Evolutionary conservation across 2,797 vertebrate species (phyloP).

Genomic region (Typhlichthys subterraneus): DNA sequence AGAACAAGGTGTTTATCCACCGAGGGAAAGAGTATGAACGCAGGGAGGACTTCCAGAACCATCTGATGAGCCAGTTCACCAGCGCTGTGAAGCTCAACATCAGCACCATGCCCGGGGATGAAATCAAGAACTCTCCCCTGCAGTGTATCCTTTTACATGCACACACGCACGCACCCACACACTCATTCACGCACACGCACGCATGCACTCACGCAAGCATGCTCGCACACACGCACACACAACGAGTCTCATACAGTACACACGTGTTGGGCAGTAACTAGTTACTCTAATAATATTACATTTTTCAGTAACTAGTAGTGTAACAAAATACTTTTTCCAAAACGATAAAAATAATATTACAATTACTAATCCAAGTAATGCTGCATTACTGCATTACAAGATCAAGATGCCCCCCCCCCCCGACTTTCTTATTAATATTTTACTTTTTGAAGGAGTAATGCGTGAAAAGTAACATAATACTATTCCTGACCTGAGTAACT

Average conservation of each 20-base stretch:
- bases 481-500: too few relatives aligned
- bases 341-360: too few relatives aligned
- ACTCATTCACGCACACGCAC: background rate
- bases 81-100: conserved; percentile 91
- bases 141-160: conserved; percentile 91
- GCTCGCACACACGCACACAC: background rate
- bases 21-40: conserved; percentile 97
- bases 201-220: background rate
- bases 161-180: conserved; percentile 6
- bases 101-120: conserved; percentile 87
- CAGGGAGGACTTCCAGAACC: conserved; percentile 95
- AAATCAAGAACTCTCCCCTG: conserved; percentile 82
- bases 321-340: too few relatives aligned
- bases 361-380: too few relatives aligned
- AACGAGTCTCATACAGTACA: background rate
- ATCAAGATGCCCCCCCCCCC: too few relatives aligned
- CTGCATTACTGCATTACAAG: too few relatives aligned
- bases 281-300: too few relatives aligned
- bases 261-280: background rate
- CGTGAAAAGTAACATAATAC: too few relatives aligned
- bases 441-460: too few relatives aligned
- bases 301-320: too few relatives aligned
- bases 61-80: conserved; percentile 94
- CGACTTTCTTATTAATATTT: too few relatives aligned
- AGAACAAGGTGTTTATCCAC: conserved; percentile 99